Conservation (phyloP, 2,113 vertebrate genomes). For the Tiliqua scincoides region DNA sequence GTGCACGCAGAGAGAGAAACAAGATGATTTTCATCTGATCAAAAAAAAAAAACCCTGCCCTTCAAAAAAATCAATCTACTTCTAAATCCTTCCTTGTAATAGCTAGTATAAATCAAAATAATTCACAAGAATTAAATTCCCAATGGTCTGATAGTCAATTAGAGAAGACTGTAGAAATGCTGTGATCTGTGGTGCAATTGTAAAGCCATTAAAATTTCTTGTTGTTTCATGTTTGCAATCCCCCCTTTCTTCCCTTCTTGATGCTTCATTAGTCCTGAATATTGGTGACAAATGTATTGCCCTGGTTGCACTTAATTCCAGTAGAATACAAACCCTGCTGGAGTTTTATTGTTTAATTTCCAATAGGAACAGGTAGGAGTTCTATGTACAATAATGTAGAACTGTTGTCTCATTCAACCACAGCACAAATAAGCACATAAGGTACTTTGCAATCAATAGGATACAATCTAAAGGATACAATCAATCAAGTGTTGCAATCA, state of each 20-base stretch:
- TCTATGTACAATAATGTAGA: not conserved
- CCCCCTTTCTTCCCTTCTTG: not conserved
- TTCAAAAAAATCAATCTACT: not conserved
- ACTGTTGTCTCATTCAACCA: not conserved
- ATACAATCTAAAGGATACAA: not conserved
- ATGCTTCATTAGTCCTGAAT: not conserved
- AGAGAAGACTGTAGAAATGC: not conserved
- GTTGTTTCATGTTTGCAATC: not conserved
- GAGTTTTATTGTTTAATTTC: not conserved
- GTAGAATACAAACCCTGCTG: not conserved
- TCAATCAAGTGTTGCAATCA: not conserved
- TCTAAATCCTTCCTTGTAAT: not conserved
- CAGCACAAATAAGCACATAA: not conserved
- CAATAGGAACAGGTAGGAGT: not conserved
- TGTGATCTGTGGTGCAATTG: not conserved
- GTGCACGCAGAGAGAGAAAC: too few species aligned
- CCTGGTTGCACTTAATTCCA: not conserved
- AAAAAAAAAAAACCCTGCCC: not conserved
- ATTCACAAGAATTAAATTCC: conserved; percentile 18
- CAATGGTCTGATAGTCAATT: not conserved
- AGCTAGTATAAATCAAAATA: conserved; percentile 17
- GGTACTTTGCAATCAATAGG: not conserved
- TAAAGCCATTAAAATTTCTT: not conserved
- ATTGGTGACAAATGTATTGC: not conserved
- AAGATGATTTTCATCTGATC: not conserved